Evolutionary conservation across 2,797 vertebrate species (phyloP), one percentile per base, ranked within the genome.

Genomic region (Enteromius paludinosus): DNA sequence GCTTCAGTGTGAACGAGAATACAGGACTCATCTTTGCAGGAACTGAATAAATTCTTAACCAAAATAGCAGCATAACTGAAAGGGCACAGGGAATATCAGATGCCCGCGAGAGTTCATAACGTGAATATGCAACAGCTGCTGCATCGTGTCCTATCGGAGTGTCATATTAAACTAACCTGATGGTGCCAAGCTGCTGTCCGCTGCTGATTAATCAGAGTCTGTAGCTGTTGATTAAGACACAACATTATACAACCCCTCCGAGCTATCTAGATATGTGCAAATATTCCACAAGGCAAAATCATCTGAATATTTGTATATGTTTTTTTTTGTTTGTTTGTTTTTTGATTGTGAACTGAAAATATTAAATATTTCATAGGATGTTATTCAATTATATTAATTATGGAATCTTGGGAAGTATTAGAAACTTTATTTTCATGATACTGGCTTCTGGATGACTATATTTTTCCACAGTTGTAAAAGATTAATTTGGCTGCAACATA

Each of bases 61-160:
- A 28, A 73, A 81, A 74, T 54, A 69, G 18, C 3, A 4, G n/a
- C 49, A 54, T 20, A 74, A 70, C 76, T 38, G n/a, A 52, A 41
- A 78, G 64, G 64, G 7, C 59, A 65, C 30, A 65, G 15, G 33
- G 3, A 81, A 81, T 64, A 64, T 81, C 56, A 52, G n/a, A 49
- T 49, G 20, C 54, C 18, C 3, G 7, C 28, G 49, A 25, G n/a
- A 25, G 30, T 41, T 38, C 41, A 72, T 28, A 72, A 49, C 9
- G 68, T 73, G 43, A 64, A 62, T 72, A 49, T 18, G 30, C 41
- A 11, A 81, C 28, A 62, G 65, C 52, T 79, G 78, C 68, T 45
- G 66, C 35, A 45, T 28, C 62, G 61, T 45, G 54, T 62, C 43
- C 62, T 62, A 71, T 61, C 4, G 1, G 38, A 49, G 62, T 79